Evolutionary conservation across 2,797 vertebrate species (phyloP).

Genomic region (Melanotaenia boesemani): DNA sequence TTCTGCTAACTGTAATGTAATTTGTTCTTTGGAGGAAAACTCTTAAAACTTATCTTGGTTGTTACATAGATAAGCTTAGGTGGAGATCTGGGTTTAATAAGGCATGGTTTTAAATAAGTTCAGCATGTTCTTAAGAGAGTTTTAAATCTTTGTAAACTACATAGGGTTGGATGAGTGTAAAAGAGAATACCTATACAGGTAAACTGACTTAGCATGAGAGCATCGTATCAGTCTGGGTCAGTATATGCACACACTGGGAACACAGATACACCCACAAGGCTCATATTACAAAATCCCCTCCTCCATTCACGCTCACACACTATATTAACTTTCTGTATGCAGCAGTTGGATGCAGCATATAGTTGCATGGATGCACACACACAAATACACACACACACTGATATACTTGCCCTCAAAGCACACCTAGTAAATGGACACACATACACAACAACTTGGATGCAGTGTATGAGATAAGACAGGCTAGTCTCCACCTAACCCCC

Average conservation of each 20-base stretch:
- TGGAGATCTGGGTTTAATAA: background rate
- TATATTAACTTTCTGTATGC: constrained; percentile 70
- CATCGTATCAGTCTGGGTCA: constrained; percentile 70
- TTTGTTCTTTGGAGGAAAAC: background rate
- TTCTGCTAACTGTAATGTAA: background rate
- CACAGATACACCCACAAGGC: constrained; percentile 43
- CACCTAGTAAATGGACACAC: constrained; percentile 36
- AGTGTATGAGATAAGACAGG: constrained; percentile 55
- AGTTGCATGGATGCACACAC: constrained; percentile 32
- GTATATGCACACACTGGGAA: constrained; percentile 28
- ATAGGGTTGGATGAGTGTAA: background rate
- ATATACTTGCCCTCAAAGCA: constrained; percentile 26
- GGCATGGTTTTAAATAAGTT: background rate
- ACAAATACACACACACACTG: constrained; percentile 18
- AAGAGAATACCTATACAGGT: constrained; percentile 45
- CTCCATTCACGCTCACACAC: constrained; percentile 55
- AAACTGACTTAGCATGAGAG: constrained; percentile 51
- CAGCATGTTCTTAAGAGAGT: background rate
- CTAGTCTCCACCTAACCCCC: constrained; percentile 13
- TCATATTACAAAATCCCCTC: constrained; percentile 52
- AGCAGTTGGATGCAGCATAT: constrained; percentile 67
- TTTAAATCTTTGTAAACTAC: background rate
- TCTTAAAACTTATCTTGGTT: background rate
- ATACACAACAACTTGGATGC: constrained; percentile 35
- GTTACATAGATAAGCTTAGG: background rate